A percentile compares a stretch with the other conserved stretches of the same genome.
These are phyloP conservation scores for Ridgeia piscesae DNA, from an alignment of 1,140 invertebrate species.

Conservation along the genomic window DNA sequence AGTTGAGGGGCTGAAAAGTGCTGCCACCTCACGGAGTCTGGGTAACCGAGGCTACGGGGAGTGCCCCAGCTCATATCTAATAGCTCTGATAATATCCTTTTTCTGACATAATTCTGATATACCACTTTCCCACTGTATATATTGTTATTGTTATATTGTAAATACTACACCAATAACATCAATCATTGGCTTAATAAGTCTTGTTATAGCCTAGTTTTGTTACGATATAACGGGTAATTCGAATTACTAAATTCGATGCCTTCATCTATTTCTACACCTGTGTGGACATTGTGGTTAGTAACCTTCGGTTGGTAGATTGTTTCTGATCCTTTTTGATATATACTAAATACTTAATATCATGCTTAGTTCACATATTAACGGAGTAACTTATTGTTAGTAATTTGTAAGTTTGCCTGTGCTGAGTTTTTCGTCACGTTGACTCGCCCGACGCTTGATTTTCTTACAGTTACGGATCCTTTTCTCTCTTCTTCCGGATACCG, in stretches of 20 bases:
- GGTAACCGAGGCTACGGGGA: too few species aligned
- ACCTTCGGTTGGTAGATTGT: not conserved
- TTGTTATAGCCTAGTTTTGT: not conserved
- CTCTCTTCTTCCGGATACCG: not conserved
- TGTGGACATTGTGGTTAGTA: not conserved
- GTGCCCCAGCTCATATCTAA: too few species aligned
- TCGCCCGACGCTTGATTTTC: not conserved
- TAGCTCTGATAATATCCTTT: too few species aligned
- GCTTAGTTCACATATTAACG: not conserved
- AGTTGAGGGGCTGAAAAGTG: too few species aligned
- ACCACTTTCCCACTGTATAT: too few species aligned
- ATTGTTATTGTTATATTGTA: too few species aligned
- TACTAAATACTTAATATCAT: not conserved
- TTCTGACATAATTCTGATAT: too few species aligned
- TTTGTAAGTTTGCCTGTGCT: not conserved
- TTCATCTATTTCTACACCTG: not conserved
- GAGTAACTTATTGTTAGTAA: not conserved
- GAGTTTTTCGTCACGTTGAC: not conserved
- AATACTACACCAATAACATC: too few species aligned
- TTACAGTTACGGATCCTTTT: too few species aligned
- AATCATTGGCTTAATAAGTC: too few species aligned
- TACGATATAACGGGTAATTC: conserved; percentile 10
- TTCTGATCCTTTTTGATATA: not conserved
- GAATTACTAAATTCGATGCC: not conserved
- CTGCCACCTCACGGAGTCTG: too few species aligned